Percentiles rank a stretch among this genome's conserved stretches.
phyloP scores from a whole-genome alignment of 2,113 vertebrate species.

The Nesoenas mayeri region DNA sequence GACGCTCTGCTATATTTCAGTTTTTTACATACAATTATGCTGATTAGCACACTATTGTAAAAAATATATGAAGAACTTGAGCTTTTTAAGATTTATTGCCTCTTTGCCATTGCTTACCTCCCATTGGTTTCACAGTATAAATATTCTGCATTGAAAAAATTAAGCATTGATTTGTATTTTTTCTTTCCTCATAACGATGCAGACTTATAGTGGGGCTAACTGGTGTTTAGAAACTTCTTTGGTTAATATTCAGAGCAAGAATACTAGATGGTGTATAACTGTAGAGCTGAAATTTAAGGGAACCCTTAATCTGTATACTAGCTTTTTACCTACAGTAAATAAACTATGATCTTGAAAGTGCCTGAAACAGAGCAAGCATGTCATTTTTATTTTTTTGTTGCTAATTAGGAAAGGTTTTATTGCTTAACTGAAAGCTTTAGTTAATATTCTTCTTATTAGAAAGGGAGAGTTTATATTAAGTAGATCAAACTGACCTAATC shows the following conservation, averaged over 20 bases:
- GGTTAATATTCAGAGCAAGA: slow-evolving; percentile 76
- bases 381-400: slow-evolving; percentile 72
- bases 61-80: slow-evolving; percentile 44
- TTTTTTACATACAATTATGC: slow-evolving; percentile 77
- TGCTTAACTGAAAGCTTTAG: slow-evolving; percentile 30
- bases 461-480: neutral
- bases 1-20: slow-evolving; percentile 72
- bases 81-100: slow-evolving; percentile 73
- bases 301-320: slow-evolving; percentile 85
- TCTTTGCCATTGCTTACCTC: slow-evolving; percentile 75
- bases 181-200: slow-evolving; percentile 61
- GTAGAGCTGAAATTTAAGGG: slow-evolving; percentile 84
- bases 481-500: neutral
- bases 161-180: slow-evolving; percentile 57
- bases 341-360: slow-evolving; percentile 94
- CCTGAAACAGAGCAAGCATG: slow-evolving; percentile 82
- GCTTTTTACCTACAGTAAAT: slow-evolving; percentile 86
- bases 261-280: slow-evolving; percentile 81
- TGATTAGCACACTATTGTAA: slow-evolving; percentile 72
- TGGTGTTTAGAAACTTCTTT: slow-evolving; percentile 73
- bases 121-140: slow-evolving; percentile 76
- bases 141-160: slow-evolving; percentile 77
- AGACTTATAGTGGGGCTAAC: slow-evolving; percentile 74
- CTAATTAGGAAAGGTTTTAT: slow-evolving; percentile 38
- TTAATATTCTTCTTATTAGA: slow-evolving; percentile 34